Evolutionary conservation across 2,888 invertebrate genomes (phyloP).

Genomic region (Lasioglossum oenotherae): DNA sequence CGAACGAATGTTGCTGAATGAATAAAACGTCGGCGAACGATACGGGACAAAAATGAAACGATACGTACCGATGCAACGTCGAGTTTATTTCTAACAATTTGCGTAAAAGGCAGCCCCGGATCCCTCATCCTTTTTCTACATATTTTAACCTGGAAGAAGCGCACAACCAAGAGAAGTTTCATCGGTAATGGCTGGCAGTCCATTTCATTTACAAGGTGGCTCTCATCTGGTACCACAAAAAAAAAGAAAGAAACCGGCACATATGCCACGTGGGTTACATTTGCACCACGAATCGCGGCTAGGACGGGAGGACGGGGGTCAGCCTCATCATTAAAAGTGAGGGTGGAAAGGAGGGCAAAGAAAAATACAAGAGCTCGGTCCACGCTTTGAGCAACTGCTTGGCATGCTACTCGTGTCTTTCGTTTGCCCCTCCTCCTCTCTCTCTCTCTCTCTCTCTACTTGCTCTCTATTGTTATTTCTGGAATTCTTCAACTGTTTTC

Average conservation of each 20-base stretch:
- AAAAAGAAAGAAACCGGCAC: constrained; percentile 51
- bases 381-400: constrained; percentile 72
- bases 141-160: constrained; percentile 25
- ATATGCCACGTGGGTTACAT: constrained; percentile 57
- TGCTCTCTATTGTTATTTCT: constrained; percentile 52
- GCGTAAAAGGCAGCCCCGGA: constrained; percentile 5
- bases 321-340: constrained; percentile 71
- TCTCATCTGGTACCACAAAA: constrained; percentile 57
- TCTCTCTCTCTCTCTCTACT: constrained; percentile 15
- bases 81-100: constrained; percentile 44
- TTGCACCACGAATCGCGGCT: constrained; percentile 55
- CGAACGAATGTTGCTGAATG: no score
- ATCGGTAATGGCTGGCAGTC: constrained; percentile 46
- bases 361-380: constrained; percentile 69
- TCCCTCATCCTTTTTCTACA: neutral
- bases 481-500: constrained; percentile 37
- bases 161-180: constrained; percentile 41
- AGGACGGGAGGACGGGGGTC: constrained; percentile 48
- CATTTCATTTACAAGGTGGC: constrained; percentile 58
- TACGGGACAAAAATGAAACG: neutral
- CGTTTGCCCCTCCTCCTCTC: constrained; percentile 20
- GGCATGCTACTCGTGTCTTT: constrained; percentile 70
- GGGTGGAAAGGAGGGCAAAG: constrained; percentile 58
- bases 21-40: neutral
- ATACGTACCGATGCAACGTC: constrained; percentile 14